A percentile compares a stretch with the other conserved stretches of the same genome.
Evolutionary conservation across 2,888 invertebrate genomes (phyloP).

Genomic region (Philonicus albiceps): DNA sequence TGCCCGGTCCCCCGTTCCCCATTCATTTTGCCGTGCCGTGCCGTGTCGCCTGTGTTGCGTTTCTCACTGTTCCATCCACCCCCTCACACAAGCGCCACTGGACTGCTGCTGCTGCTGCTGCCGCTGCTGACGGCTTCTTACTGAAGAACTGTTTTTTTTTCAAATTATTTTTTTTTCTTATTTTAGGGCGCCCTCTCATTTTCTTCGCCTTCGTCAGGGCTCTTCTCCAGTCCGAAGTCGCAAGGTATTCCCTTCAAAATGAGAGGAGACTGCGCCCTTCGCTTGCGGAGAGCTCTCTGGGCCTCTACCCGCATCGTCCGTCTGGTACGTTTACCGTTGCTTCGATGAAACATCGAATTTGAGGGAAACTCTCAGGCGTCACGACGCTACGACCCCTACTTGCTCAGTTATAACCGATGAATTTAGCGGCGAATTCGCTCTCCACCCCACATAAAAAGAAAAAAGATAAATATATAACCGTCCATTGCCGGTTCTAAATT

Average conservation of each 20-base stretch:
- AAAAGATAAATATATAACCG: background rate
- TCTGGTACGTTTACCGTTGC: background rate
- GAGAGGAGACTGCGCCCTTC: constrained; percentile 11
- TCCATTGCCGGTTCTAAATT: background rate
- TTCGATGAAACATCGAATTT: constrained; percentile 6
- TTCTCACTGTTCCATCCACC: background rate
- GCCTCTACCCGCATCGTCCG: background rate
- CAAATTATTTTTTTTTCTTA: too few relatives aligned
- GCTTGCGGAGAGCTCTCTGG: background rate
- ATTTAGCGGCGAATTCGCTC: constrained; percentile 9
- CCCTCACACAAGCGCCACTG: constrained; percentile 18
- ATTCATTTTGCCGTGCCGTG: background rate
- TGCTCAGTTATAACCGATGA: background rate
- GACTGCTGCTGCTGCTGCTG: background rate
- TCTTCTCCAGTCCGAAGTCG: background rate
- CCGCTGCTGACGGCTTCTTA: background rate
- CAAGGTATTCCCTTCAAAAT: background rate
- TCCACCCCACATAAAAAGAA: background rate
- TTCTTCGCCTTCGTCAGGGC: background rate
- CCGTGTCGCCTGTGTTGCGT: background rate
- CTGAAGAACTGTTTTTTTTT: background rate
- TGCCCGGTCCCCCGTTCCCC: background rate
- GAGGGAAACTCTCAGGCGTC: background rate
- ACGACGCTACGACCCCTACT: background rate
- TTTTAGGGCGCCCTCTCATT: background rate